Conservation (phyloP, 1,140 invertebrate species). For the Battus philenor region DNA sequence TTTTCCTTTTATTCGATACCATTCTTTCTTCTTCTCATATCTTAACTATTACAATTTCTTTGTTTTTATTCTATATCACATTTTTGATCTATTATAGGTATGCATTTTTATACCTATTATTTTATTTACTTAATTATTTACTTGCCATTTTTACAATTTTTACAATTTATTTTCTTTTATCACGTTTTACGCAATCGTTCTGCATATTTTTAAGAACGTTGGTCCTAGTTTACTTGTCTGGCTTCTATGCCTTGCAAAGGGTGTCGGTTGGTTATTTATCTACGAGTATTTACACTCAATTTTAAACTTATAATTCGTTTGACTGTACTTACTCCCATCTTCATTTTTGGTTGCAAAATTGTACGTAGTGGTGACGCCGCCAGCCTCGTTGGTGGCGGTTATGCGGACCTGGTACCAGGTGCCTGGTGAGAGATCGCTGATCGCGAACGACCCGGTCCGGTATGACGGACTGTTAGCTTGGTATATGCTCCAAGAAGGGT, state of each 20-base stretch:
- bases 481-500: slow-evolving; percentile 74
- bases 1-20: no score
- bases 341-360: slow-evolving; percentile 88
- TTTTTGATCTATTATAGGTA: no score
- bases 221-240: neutral
- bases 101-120: no score
- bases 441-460: slow-evolving; percentile 71
- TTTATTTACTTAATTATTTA: no score
- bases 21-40: no score
- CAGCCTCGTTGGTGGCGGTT: slow-evolving; percentile 88
- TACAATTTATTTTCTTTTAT: neutral
- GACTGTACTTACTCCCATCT: slow-evolving; percentile 80
- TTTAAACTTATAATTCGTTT: no score
- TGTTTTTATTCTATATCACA: no score
- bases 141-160: neutral
- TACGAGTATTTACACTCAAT: no score
- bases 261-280: neutral
- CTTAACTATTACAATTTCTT: no score
- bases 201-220: no score
- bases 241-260: neutral
- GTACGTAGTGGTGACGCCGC: slow-evolving; percentile 82
- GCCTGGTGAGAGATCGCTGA: slow-evolving; percentile 83
- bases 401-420: slow-evolving; percentile 88
- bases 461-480: slow-evolving; percentile 84
- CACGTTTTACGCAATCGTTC: no score